Evolutionary conservation across 2,113 vertebrate species (phyloP), one percentile per base, ranked within the genome.

Genomic region (Pleuronectes platessa): DNA sequence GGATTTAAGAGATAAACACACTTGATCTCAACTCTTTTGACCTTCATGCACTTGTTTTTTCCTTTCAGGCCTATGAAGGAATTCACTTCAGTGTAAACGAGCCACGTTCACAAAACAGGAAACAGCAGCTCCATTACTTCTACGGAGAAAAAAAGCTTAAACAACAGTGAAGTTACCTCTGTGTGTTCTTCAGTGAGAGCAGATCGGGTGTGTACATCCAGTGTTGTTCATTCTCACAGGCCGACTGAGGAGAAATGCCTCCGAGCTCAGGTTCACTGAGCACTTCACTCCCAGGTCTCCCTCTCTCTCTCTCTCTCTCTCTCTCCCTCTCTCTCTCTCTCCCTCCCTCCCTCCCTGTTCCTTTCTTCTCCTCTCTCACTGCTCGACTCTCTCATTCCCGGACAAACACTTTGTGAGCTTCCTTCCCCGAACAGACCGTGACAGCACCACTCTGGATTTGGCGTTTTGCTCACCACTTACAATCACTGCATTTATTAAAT

Each of bases 341-440:
- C 56, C 18, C 56, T 40, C 49, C 3, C 49, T 26, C 45, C 5
- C 21, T 40, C 63, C 45, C 45, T 11, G 35, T 35, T 14, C 53
- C 27, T 37, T 15, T 42, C 40, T 24, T 10, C 24, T 26, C 58
- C 59, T 61, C 56, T 59, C 56, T 40, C 49, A 0, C 47, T 14
- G 10, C 42, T 42, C 40, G 12, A 42, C 11, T 9, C 53, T 71
- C 53, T 63, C 2, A 24, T 88, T 90, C 85, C 88, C 71, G 81
- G 74, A 83, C 40, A 24, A 58, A 53, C 77, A 26, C 67, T 42
- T 18, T 49, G 45, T 49, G 45, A 18, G 45, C 17, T 84, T 84
- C 78, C 81, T 88, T 89, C 89, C 85, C 68, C 31, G 83, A 88
- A 90, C 61, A 78, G 18, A n/a, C 51, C 20, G 21, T 23, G 59